Conservation (phyloP, 2,888 invertebrate genomes). For the Drosophila limbata region DNA sequence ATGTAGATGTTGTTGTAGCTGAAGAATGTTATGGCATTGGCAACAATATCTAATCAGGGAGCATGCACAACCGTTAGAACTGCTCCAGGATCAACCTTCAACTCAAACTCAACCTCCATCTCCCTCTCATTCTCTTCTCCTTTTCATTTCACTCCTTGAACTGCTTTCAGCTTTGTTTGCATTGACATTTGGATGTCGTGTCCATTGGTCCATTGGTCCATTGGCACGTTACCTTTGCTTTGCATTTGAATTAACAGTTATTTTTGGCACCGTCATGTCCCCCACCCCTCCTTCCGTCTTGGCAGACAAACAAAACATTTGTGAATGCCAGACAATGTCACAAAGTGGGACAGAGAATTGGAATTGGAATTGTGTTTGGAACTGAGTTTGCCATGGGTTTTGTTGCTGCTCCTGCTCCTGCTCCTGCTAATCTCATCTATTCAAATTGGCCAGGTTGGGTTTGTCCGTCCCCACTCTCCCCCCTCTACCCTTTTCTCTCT, state of each 20-base stretch:
- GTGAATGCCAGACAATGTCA: conserved; percentile 47
- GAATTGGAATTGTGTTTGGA: neutral
- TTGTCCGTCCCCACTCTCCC: neutral
- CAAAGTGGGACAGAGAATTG: conserved; percentile 26
- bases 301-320: conserved; percentile 44
- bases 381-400: neutral
- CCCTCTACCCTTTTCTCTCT: neutral
- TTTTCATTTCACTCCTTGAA: conserved; percentile 1
- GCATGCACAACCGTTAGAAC: conserved; percentile 18
- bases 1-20: conserved; percentile 4
- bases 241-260: conserved; percentile 81
- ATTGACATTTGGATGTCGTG: conserved; percentile 71
- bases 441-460: conserved; percentile 57
- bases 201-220: conserved; percentile 54
- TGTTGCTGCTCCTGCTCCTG: neutral
- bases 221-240: conserved; percentile 77
- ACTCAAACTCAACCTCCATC: neutral
- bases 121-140: neutral
- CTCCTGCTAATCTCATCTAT: conserved; percentile 68
- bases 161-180: conserved; percentile 59
- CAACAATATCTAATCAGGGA: conserved; percentile 75
- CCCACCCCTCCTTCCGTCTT: neutral
- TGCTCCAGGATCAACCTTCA: conserved; percentile 1
- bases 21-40: conserved; percentile 29
- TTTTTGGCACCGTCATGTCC: conserved; percentile 70